Percentiles rank a stretch among this genome's conserved stretches.
phyloP scores from a whole-genome alignment of 35 echinoderm and acorn worm genomes.

The Heliocidaris tuberculata region DNA sequence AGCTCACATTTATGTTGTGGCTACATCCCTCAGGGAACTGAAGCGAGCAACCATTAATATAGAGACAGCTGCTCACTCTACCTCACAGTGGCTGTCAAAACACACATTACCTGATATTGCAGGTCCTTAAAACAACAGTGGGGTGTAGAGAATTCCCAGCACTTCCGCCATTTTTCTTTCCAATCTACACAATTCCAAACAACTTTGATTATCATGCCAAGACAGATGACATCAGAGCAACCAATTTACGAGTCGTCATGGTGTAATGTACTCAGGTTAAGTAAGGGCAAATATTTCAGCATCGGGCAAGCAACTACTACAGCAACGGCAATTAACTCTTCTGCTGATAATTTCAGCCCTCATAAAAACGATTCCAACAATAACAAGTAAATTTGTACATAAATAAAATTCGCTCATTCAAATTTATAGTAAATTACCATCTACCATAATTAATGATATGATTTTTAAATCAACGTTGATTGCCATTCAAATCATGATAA shows the following conservation, averaged over 20 bases:
- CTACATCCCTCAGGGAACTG: background rate
- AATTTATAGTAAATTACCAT: too few species aligned
- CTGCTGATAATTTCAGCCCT: too few species aligned
- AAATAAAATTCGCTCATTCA: too few species aligned
- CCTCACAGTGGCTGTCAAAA: slow-evolving; percentile 7
- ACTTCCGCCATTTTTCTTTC: background rate
- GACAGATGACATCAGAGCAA: background rate
- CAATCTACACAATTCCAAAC: background rate
- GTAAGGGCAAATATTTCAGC: background rate
- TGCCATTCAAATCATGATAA: too few species aligned
- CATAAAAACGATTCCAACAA: too few species aligned
- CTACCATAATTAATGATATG: too few species aligned
- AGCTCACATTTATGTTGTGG: slow-evolving; percentile 39
- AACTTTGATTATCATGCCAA: background rate
- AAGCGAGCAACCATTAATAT: background rate
- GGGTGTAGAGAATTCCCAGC: background rate
- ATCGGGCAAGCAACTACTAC: background rate
- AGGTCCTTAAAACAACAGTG: slow-evolving; percentile 5
- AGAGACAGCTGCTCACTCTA: slow-evolving; percentile 22
- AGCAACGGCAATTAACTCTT: too few species aligned
- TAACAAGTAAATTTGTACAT: too few species aligned
- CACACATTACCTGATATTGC: slow-evolving; percentile 30
- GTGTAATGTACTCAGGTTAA: background rate
- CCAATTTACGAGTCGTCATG: background rate
- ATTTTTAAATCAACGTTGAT: too few species aligned